phyloP scores from a whole-genome alignment of 2,113 vertebrate genomes.

The Plectropomus leopardus region DNA sequence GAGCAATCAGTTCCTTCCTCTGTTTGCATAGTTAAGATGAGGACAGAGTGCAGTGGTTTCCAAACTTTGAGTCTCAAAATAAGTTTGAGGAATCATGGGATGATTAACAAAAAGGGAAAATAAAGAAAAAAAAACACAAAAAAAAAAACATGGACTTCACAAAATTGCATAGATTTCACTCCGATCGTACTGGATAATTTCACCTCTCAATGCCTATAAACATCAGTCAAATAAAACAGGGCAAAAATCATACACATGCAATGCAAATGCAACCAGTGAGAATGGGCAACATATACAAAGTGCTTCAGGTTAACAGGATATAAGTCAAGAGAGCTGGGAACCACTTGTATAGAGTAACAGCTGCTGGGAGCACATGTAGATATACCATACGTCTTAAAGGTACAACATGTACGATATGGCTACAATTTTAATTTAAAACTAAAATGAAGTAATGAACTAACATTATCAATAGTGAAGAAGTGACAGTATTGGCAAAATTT shows the following conservation, averaged over 20 bases:
- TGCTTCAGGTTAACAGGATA: not conserved
- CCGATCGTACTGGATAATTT: not conserved
- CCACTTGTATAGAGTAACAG: not conserved
- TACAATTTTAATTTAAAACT: too few relatives aligned
- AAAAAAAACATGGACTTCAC: not conserved
- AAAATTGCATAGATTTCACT: not conserved
- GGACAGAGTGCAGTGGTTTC: not conserved
- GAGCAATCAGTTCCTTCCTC: not conserved
- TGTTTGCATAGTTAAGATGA: conserved; percentile 4
- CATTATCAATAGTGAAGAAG: too few relatives aligned
- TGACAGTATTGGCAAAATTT: too few relatives aligned
- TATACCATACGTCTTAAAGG: too few relatives aligned
- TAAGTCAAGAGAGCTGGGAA: not conserved
- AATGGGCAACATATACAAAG: not conserved
- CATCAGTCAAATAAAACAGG: conserved; percentile 5
- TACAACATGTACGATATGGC: too few relatives aligned
- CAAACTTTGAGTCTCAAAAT: not conserved
- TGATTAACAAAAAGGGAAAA: not conserved
- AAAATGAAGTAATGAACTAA: too few relatives aligned
- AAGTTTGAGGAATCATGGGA: not conserved
- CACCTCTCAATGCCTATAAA: not conserved
- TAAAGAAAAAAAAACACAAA: not conserved
- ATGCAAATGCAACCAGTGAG: not conserved
- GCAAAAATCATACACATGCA: not conserved
- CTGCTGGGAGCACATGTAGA: not conserved